phyloP scores from a whole-genome alignment of 2,888 invertebrate genomes.

The Euplagia quadripunctaria region DNA sequence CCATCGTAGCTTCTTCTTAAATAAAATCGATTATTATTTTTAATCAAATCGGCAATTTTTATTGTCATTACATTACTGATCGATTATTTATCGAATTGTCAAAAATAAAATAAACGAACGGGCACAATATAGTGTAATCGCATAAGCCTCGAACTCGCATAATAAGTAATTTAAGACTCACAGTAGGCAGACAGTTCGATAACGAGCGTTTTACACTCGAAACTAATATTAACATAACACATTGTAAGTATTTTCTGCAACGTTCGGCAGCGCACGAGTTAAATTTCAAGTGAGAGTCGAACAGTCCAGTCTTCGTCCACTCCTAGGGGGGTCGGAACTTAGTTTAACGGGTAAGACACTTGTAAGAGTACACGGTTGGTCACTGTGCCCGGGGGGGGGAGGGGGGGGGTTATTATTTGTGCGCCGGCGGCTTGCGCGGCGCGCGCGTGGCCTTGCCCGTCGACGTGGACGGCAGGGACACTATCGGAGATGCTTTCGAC shows the following conservation, averaged over 20 bases:
- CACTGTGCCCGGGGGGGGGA: slow-evolving; percentile 33
- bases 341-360: slow-evolving; percentile 56
- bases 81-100: too few species aligned
- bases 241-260: not conserved
- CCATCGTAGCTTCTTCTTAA: too few species aligned
- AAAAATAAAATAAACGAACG: too few species aligned
- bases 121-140: not conserved
- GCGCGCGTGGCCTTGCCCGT: slow-evolving; percentile 82
- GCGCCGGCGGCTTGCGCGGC: slow-evolving; percentile 79
- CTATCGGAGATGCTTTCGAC: slow-evolving; percentile 72
- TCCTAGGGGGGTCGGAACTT: slow-evolving; percentile 40
- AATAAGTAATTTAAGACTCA: not conserved
- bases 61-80: too few species aligned
- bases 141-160: not conserved
- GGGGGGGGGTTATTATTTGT: slow-evolving; percentile 74
- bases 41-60: too few species aligned
- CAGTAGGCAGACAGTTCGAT: not conserved
- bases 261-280: slow-evolving; percentile 23
- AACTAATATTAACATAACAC: not conserved
- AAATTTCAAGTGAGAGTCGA: slow-evolving; percentile 26
- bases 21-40: too few species aligned
- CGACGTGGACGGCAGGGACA: slow-evolving; percentile 81
- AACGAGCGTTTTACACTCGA: not conserved
- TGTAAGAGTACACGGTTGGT: slow-evolving; percentile 48
- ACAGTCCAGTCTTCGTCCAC: slow-evolving; percentile 33